Base-by-base conservation (phyloP, 2,888 invertebrate genomes). In the Melipona beecheii region DNA sequence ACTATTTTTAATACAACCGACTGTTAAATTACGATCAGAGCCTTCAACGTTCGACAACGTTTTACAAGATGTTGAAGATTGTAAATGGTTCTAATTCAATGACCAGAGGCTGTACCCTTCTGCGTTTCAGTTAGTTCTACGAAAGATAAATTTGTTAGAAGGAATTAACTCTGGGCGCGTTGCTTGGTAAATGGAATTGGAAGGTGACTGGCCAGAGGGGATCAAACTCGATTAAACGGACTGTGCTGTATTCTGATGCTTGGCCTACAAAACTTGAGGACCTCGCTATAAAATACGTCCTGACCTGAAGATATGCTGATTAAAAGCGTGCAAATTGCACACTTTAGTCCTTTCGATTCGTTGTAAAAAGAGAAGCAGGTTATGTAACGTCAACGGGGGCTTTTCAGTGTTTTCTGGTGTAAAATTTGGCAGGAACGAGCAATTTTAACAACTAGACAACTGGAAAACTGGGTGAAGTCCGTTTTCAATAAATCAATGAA, bases 191-290 rank as follows among this genome's bases (percentile, higher is more conserved):
- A 62, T 73, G 72, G 24, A 72, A 72, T 60, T 72, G 60, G 50
- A 62, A 49, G 72, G 62, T 62, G 62, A 62, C 62, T 31, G 60
- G 49, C 60, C 49, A 73, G 31, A 24, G 21, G 43, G 27, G 60
- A 31, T 62, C 49, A 31, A 62, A 73, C 72, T 73, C 72, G 62
- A 73, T 73, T 73, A 73, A 73, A 73, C 49, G n/a, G n/a, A 17
- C 31, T 50, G 60, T 17, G 62, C 50, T 50, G 62, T 73, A 62
- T 62, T 73, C 62, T n/a, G 65, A 21, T 65, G 65, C 54, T 54
- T 74, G 65, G 21, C 31, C 69, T 69, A 52, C 9, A n/a, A 54
- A 69, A 69, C 52, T 69, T 3, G 15, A 31, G 31, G 21, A 21
- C 21, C 52, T 21, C 4, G 24, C 19, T 66, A 49, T 49, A 24